Evolutionary conservation across 1,140 invertebrate genomes (phyloP), one percentile per base, ranked within the genome.

Genomic region (Calephelis virginiensis): DNA sequence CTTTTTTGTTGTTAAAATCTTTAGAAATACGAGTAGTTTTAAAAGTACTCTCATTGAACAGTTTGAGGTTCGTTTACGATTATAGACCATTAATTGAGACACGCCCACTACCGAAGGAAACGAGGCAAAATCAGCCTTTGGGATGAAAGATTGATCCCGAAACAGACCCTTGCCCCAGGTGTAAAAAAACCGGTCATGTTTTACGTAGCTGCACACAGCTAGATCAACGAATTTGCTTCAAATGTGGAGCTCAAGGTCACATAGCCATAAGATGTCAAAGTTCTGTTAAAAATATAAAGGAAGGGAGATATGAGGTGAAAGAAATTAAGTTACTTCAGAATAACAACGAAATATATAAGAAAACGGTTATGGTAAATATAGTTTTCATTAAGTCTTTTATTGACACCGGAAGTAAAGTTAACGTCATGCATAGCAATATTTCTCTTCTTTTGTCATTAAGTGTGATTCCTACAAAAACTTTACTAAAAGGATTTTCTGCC

Each of bases 101-200:
- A 49, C 38, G 8, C 38, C 37, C 8, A 9, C 28, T 8, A n/a
- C 11, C 9, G 11, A 43, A 10, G 47, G 49, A 11, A n/a, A 12
- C 11, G 45, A 14, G 12, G 37, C 56, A n/a, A 62, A 17, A 1
- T 43, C 14, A 53, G 13, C 49, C 12, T 45, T 1, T 48, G 14
- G 63, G 50, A 60, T 13, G 43, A 61, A 17, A 50, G 8, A 13
- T 56, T 28, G 73, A 75, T 40, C 60, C 69, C 13, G 70, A 73
- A 9, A 64, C 40, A 1, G 73, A 75, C 12, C 76, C 71, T 6
- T 76, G 73, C 61, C 71, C 72, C 9, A 69, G 76, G 1, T 78
- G 77, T 37, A 76, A 75, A 17, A 70, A 78, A 13, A 72, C 69
- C 1, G 76, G 76, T 0, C 76, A 78, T 48, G 13, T 73, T 7